A percentile compares a stretch with the other conserved stretches of the same genome.
Evolutionary conservation across 1,140 invertebrate species (phyloP).

Genomic region (Chelonus insularis): DNA sequence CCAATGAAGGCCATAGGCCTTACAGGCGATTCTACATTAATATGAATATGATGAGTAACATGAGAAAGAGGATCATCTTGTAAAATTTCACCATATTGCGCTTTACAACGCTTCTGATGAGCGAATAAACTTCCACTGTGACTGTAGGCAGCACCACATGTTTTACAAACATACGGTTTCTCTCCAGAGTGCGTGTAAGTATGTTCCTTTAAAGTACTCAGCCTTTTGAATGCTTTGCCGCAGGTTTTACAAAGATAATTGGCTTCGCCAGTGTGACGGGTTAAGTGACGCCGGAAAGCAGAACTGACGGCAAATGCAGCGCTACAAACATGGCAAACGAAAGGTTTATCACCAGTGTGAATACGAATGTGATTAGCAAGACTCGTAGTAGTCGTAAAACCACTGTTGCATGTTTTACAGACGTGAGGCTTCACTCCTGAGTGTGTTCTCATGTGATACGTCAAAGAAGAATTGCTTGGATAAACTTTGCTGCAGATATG

Average conservation of each 20-base stretch:
- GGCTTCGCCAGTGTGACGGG: slow-evolving; percentile 65
- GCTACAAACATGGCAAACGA: slow-evolving; percentile 58
- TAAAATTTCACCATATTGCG: slow-evolving; percentile 52
- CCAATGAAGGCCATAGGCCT: slow-evolving; percentile 55
- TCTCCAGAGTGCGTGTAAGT: slow-evolving; percentile 64
- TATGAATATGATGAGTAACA: slow-evolving; percentile 50
- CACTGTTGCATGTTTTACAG: slow-evolving; percentile 59
- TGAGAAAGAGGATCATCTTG: slow-evolving; percentile 48
- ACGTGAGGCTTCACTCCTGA: slow-evolving; percentile 57
- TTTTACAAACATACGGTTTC: slow-evolving; percentile 63
- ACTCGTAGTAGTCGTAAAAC: slow-evolving; percentile 57
- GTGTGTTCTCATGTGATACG: slow-evolving; percentile 59
- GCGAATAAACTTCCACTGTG: slow-evolving; percentile 58
- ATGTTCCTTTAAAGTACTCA: slow-evolving; percentile 63
- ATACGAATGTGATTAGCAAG: slow-evolving; percentile 57
- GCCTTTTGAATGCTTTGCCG: slow-evolving; percentile 68
- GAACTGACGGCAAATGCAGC: slow-evolving; percentile 58
- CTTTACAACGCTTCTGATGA: slow-evolving; percentile 59
- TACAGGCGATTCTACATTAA: slow-evolving; percentile 55
- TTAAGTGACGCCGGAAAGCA: slow-evolving; percentile 60
- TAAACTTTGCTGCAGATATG: slow-evolving; percentile 60
- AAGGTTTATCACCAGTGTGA: slow-evolving; percentile 57
- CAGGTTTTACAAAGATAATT: slow-evolving; percentile 66
- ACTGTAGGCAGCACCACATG: slow-evolving; percentile 61
- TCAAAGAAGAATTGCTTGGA: slow-evolving; percentile 57